Conservation (phyloP, 2,888 invertebrate species). For the Ochlodes sylvanus region DNA sequence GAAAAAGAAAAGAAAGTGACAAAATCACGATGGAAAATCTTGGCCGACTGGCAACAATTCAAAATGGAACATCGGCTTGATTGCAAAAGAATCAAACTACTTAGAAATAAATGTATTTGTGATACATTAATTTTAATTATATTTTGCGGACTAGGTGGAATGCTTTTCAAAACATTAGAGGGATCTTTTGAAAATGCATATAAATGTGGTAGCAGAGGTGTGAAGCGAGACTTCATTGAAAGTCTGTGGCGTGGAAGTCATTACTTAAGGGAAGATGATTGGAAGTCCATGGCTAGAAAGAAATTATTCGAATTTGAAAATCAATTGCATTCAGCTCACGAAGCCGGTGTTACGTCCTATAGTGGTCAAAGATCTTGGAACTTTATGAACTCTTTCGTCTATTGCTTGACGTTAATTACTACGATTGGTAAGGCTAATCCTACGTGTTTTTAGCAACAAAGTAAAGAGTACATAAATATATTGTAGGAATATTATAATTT, state of each 20-base stretch:
- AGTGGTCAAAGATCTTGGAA: slow-evolving; percentile 95
- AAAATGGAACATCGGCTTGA: slow-evolving; percentile 84
- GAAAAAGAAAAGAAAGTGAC: slow-evolving; percentile 41
- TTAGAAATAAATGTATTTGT: slow-evolving; percentile 88
- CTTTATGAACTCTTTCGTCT: slow-evolving; percentile 94
- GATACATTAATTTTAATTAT: slow-evolving; percentile 89
- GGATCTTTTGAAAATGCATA: slow-evolving; percentile 94
- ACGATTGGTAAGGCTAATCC: slow-evolving; percentile 91
- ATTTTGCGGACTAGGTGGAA: slow-evolving; percentile 91
- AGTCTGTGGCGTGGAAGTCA: slow-evolving; percentile 93
- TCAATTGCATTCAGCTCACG: slow-evolving; percentile 92
- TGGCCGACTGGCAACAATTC: slow-evolving; percentile 84
- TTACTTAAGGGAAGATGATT: slow-evolving; percentile 93
- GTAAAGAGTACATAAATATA: not conserved
- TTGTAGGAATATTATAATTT: not conserved
- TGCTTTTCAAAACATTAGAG: slow-evolving; percentile 92
- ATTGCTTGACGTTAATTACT: slow-evolving; percentile 93
- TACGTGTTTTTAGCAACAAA: not conserved
- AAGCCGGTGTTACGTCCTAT: slow-evolving; percentile 92
- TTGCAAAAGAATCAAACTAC: slow-evolving; percentile 77
- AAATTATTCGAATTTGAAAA: slow-evolving; percentile 94
- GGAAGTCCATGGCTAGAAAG: slow-evolving; percentile 93
- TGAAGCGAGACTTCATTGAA: slow-evolving; percentile 94
- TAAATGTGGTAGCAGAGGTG: slow-evolving; percentile 94
- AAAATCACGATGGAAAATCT: slow-evolving; percentile 73